phyloP scores from a whole-genome alignment of 2,113 vertebrate genomes.

The Tupaia chinensis region DNA sequence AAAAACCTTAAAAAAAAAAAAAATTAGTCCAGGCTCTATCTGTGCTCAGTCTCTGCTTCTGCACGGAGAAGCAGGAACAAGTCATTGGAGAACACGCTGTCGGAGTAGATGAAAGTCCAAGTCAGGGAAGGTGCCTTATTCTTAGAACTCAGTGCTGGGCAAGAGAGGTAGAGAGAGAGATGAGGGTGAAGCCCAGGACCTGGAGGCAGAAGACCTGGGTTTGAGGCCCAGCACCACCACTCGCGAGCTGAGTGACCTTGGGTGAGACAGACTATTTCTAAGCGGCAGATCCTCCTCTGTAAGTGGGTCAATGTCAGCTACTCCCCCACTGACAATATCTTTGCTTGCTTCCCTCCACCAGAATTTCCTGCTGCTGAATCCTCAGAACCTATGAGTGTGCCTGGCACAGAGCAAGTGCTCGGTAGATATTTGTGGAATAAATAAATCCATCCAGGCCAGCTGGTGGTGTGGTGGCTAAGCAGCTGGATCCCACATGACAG shows the following conservation, averaged over 20 bases:
- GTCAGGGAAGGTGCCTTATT: not conserved
- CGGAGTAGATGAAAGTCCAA: too few species aligned
- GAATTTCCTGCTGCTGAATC: not conserved
- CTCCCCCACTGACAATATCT: not conserved
- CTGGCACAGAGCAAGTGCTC: not conserved
- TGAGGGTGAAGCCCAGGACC: fast-evolving
- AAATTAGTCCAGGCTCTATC: not conserved
- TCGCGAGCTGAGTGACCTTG: not conserved
- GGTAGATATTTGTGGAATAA: not conserved
- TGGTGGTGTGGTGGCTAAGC: too few species aligned
- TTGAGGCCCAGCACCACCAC: not conserved
- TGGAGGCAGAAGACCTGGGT: not conserved
- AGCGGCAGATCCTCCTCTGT: not conserved
- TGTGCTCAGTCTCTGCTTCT: not conserved
- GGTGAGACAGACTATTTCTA: not conserved
- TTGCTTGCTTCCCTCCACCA: not conserved
- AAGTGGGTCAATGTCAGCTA: too few species aligned
- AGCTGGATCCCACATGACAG: too few species aligned
- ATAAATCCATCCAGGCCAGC: not conserved
- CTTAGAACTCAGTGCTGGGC: not conserved
- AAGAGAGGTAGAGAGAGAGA: not conserved
- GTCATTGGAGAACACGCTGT: not conserved
- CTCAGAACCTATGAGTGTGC: not conserved
- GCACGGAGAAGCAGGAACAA: not conserved
- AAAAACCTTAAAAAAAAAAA: not conserved